Evolutionary conservation across 2,113 vertebrate genomes (phyloP), one percentile per base, ranked within the genome.

Genomic region (Macquaria ambigua): DNA sequence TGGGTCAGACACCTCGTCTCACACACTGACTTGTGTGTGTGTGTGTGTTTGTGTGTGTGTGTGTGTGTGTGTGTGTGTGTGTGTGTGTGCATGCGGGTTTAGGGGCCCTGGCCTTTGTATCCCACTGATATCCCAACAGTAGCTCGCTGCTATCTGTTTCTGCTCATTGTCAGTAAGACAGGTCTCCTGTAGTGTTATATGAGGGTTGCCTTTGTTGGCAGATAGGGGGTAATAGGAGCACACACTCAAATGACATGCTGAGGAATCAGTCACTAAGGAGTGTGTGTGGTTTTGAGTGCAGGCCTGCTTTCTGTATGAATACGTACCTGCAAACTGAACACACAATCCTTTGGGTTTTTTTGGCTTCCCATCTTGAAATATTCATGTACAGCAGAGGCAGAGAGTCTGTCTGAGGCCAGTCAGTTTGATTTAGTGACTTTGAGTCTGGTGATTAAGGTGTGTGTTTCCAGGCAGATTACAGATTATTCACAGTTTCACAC

Each of bases 151-250:
- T 89, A 81, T 93, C 87, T 72, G 83, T 77, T 64, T 83, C 87
- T 94, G 90, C 77, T 89, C 77, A 66, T 72, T 85, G 90, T 92
- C 91, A 87, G 71, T 16, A 4, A 37, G 81, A 77, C 78, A 77
- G 79, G 64, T 48, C 81, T 87, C 55, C 73, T 82, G 63, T 37
- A n/a, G 74, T 3, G 28, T 56, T 78, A 3, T 56, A 55, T 77
- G 66, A 28, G 31, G 39, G 64, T 41, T 55, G 61, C 72, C 71
- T 53, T 68, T 84, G 68, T 71, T 53, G 31, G 69, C n/a, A 69
- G 66, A 64, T 55, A 1, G 39, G 12, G 18, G 23, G 2, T 9
- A 52, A 61, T 18, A 18, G 58, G 59, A 79, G 66, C 37, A 48
- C 31, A 81, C 52, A 55, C 0, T 3, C 58, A 78, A 21, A 58